Conservation (phyloP, 2,113 vertebrate species). For the Illadopsis cleaveri region DNA sequence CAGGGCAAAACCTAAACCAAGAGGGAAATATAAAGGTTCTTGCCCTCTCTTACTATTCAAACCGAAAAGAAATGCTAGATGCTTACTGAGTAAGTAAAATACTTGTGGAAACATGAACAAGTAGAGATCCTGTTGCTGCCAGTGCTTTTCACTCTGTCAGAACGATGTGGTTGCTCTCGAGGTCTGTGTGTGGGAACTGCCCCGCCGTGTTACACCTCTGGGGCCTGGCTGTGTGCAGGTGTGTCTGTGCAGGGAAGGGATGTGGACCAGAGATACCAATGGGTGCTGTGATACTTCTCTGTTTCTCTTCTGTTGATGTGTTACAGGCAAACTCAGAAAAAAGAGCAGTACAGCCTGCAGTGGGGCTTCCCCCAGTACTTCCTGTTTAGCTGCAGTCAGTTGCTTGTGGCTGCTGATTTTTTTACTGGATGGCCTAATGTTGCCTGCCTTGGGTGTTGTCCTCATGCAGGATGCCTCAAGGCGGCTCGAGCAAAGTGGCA, state of each 20-base stretch:
- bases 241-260: fast-evolving
- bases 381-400: neutral
- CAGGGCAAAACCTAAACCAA: neutral
- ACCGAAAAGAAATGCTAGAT: neutral
- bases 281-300: neutral
- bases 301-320: neutral
- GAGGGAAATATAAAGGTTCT: neutral
- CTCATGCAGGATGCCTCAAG: neutral
- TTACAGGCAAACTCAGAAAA: neutral
- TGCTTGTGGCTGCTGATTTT: neutral
- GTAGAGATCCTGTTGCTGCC: fast-evolving
- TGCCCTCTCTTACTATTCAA: neutral
- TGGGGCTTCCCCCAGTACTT: neutral
- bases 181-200: neutral
- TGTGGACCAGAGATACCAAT: fast-evolving
- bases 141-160: fast-evolving
- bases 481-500: neutral
- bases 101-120: neutral
- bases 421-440: neutral
- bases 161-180: fast-evolving
- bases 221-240: neutral
- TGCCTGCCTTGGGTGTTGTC: neutral
- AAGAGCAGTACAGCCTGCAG: neutral
- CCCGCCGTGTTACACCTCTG: fast-evolving
- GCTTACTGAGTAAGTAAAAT: neutral